These are phyloP conservation scores for Dreissena rostriformis DNA, from an alignment of 1,140 invertebrate genomes.

Conservation along the genomic window DNA sequence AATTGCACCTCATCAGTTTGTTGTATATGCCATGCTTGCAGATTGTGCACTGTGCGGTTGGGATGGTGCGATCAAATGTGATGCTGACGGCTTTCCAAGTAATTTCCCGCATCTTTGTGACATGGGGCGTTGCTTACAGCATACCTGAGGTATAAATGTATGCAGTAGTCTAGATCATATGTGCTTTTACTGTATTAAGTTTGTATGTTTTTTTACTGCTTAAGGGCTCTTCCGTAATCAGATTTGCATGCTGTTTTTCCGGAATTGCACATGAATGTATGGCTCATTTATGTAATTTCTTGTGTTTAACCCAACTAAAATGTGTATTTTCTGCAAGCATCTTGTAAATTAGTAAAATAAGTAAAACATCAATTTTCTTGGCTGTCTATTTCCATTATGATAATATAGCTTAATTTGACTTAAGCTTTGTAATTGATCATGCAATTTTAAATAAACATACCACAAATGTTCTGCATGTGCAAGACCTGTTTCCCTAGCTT, in stretches of 20 bases:
- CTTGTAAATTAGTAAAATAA: neutral
- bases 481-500: no score
- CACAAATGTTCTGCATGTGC: no score
- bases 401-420: neutral
- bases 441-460: neutral
- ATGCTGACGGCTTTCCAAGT: conserved; percentile 93
- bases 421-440: neutral
- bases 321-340: neutral
- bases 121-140: conserved; percentile 90
- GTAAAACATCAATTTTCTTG: neutral
- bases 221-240: no score
- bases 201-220: neutral
- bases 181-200: neutral
- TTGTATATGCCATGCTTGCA: conserved; percentile 74
- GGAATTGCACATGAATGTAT: no score
- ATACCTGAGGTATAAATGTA: conserved; percentile 75
- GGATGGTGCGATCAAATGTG: conserved; percentile 92
- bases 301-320: no score
- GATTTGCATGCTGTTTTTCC: no score
- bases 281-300: no score
- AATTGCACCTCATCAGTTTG: neutral
- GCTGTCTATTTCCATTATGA: neutral
- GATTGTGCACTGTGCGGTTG: conserved; percentile 90
- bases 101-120: conserved; percentile 93
- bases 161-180: neutral